These are phyloP conservation scores for Cynodonichthys magdalenae DNA, from an alignment of 2,797 vertebrate genomes.

Conservation along the genomic window DNA sequence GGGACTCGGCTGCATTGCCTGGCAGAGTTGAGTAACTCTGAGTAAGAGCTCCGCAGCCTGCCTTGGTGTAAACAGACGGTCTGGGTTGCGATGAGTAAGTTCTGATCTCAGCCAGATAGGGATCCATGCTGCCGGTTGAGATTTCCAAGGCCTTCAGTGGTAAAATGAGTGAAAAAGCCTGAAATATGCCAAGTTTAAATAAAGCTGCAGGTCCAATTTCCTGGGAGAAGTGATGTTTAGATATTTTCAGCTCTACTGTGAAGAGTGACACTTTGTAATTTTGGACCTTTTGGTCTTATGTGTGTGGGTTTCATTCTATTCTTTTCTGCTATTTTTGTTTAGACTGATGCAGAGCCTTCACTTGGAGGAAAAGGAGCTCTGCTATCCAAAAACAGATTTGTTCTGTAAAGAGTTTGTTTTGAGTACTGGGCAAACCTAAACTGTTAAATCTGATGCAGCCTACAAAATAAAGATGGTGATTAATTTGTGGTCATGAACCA, in stretches of 20 bases:
- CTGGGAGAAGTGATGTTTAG: slow-evolving; percentile 52
- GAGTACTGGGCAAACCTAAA: no score
- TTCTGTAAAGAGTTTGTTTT: no score
- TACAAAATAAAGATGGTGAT: no score
- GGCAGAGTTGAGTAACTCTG: slow-evolving; percentile 68
- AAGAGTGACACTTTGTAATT: slow-evolving; percentile 36
- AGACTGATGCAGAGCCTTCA: not conserved
- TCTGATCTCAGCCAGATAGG: slow-evolving; percentile 70
- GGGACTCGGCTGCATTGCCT: slow-evolving; percentile 46
- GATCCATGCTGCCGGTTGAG: slow-evolving; percentile 55
- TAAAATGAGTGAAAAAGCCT: slow-evolving; percentile 46
- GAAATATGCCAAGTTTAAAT: slow-evolving; percentile 63
- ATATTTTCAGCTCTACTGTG: slow-evolving; percentile 46
- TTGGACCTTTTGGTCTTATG: not conserved
- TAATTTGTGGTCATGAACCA: no score
- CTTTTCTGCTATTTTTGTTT: not conserved
- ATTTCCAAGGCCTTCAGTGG: slow-evolving; percentile 56
- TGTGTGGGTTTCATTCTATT: not conserved
- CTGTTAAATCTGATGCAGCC: no score
- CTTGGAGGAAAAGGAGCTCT: no score
- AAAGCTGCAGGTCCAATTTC: slow-evolving; percentile 53
- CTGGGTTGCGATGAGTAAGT: slow-evolving; percentile 62
- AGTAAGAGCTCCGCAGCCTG: slow-evolving; percentile 66
- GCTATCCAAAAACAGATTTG: no score
- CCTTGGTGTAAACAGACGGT: slow-evolving; percentile 76